phyloP scores from a whole-genome alignment of 2,888 invertebrate species.

The Cephus pygmeus region DNA sequence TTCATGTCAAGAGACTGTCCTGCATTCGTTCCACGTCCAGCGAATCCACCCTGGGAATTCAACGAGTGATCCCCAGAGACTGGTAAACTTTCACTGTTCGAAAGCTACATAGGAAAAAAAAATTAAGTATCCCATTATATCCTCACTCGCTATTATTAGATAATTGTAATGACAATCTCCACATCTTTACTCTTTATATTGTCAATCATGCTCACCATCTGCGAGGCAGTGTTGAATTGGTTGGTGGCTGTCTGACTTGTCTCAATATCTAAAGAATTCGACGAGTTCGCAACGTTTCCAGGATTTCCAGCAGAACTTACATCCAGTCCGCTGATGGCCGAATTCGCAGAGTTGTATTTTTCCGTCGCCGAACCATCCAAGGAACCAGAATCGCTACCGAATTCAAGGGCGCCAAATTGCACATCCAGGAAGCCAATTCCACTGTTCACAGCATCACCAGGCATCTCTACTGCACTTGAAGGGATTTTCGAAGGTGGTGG shows the following conservation, averaged over 20 bases:
- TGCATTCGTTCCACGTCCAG: conserved; percentile 42
- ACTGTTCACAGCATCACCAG: conserved; percentile 83
- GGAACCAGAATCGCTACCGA: conserved; percentile 71
- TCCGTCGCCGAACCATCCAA: conserved; percentile 66
- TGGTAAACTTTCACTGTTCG: conserved; percentile 61
- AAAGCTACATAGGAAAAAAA: conserved; percentile 43
- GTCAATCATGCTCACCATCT: conserved; percentile 46
- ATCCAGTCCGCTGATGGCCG: conserved; percentile 55
- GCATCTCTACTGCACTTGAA: conserved; percentile 95
- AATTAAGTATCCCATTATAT: not conserved
- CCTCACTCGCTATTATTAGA: not conserved
- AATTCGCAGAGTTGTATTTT: conserved; percentile 65
- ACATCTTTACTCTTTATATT: not conserved
- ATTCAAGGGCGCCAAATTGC: conserved; percentile 92
- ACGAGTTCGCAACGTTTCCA: conserved; percentile 44
- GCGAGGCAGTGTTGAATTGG: conserved; percentile 54
- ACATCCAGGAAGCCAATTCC: conserved; percentile 86
- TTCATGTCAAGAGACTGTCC: conserved; percentile 54
- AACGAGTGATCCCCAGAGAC: conserved; percentile 61
- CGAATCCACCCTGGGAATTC: conserved; percentile 54
- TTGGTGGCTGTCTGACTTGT: conserved; percentile 49
- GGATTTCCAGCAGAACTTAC: conserved; percentile 47
- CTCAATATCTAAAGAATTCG: conserved; percentile 56
- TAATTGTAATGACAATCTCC: not conserved
- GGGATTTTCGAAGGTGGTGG: conserved; percentile 79